Evolutionary conservation across 2,113 vertebrate species (phyloP).

Genomic region (Dipodomys spectabilis): DNA sequence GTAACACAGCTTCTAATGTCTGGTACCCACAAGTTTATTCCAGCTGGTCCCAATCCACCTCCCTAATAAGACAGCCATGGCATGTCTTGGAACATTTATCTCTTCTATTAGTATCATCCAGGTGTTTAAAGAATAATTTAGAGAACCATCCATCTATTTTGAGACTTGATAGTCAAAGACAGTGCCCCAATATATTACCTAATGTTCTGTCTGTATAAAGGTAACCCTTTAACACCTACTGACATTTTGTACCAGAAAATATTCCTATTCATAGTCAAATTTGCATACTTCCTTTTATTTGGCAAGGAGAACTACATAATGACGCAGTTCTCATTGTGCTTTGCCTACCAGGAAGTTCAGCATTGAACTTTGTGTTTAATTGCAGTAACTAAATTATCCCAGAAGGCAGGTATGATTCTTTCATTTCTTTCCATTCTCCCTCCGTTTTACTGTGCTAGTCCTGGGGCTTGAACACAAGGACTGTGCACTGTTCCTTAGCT

Average conservation of each 20-base stretch:
- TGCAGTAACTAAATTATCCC: not conserved
- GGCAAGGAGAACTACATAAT: not conserved
- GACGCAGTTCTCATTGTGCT: slow-evolving; percentile 51
- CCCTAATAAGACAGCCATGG: not conserved
- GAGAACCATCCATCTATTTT: slow-evolving; percentile 29
- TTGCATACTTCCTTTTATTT: slow-evolving; percentile 48
- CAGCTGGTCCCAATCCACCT: not conserved
- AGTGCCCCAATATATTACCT: not conserved
- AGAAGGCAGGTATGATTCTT: not conserved
- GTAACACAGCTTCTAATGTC: not conserved
- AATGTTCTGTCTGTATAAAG: not conserved
- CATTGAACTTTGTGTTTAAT: not conserved
- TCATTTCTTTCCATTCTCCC: no score
- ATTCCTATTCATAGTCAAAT: not conserved
- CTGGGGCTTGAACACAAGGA: no score
- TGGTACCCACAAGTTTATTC: not conserved
- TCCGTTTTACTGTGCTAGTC: no score
- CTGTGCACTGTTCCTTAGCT: no score
- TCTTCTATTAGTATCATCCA: not conserved
- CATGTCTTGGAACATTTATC: not conserved
- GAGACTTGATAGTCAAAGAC: slow-evolving; percentile 28
- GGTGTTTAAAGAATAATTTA: slow-evolving; percentile 11
- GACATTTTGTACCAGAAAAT: slow-evolving; percentile 13
- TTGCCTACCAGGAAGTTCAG: slow-evolving; percentile 44
- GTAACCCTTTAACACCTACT: not conserved